Evolutionary conservation across 2,888 invertebrate species (phyloP), one percentile per base, ranked within the genome.

Genomic region (Drosophila fulvimacula): DNA sequence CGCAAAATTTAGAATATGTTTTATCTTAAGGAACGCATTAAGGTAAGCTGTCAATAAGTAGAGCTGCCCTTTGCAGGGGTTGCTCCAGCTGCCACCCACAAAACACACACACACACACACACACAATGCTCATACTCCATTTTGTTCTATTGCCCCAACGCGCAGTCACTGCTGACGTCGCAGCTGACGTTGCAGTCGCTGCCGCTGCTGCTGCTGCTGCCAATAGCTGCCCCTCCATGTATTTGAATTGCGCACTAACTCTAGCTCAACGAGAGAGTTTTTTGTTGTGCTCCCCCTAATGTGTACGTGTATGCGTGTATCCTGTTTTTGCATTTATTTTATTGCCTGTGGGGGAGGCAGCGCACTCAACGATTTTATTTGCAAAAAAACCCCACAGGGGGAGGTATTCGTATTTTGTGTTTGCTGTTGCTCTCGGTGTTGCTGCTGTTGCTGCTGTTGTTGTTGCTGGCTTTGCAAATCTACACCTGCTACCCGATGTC

Each of bases 221-320:
- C 44, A 42, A 38, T 53, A 49, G 27, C 42, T 73, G 88, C 83
- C 79, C 83, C 88, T 81, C 83, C 86, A 81, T 83, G 70, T 72
- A 83, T 90, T 90, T 89, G 89, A 89, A 91, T 87, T 90, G 91
- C 90, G 91, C 90, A 90, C 90, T 89, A 89, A 82, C 89, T 84
- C 83, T 84, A 84, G 81, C 80, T 79, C 81, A 83, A 74, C 61
- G 68, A 73, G 77, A 81, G 81, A 58, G 61, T 62, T 36, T 36
- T 75, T 49, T 55, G 32, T 69, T 66, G 67, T 59, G 48, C 60
- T 63, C 57, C 73, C 68, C 55, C 46, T 38, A 38, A 51, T 38
- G 55, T 68, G 49, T 51, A 46, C 48, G 58, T 59, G 24, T 67
- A 59, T 67, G 75, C 55, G 67, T 46, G 32, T 60, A 62, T 81